Conservation (phyloP, 2,797 vertebrate genomes). For the Xiphophorus birchmanni region DNA sequence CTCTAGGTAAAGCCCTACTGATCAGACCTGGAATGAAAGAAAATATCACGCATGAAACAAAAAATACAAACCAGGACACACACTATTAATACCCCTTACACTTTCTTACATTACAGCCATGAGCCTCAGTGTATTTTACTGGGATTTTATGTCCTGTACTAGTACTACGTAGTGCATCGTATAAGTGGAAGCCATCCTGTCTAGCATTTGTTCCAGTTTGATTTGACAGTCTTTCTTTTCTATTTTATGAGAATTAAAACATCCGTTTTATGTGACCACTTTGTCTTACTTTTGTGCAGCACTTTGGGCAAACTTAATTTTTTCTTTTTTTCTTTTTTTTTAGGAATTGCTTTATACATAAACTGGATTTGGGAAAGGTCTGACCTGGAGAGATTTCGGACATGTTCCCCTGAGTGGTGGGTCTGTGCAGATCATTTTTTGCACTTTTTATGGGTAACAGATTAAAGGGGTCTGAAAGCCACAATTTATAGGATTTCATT, state of each 20-base stretch:
- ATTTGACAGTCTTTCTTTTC: neutral
- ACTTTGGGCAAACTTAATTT: neutral
- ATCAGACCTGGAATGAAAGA: slow-evolving; percentile 86
- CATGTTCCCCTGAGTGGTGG: neutral
- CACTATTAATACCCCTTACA: neutral
- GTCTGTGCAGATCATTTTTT: neutral
- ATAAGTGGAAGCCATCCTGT: neutral
- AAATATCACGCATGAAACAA: slow-evolving; percentile 21
- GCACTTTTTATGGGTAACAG: neutral
- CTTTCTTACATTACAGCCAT: neutral
- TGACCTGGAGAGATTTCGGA: neutral
- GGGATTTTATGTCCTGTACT: neutral
- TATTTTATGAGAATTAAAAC: neutral
- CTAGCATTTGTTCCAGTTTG: neutral
- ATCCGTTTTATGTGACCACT: neutral
- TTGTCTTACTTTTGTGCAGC: neutral
- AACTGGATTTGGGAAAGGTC: neutral
- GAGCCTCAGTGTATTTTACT: neutral
- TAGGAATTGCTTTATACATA: neutral
- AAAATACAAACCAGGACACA: slow-evolving; percentile 4
- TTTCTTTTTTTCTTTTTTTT: neutral
- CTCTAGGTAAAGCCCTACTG: slow-evolving; percentile 92
- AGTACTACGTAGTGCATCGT: neutral
- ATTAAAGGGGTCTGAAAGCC: neutral
- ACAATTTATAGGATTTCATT: neutral